Conservation (phyloP, 2,113 vertebrate genomes). For the Morphnarchus princeps region DNA sequence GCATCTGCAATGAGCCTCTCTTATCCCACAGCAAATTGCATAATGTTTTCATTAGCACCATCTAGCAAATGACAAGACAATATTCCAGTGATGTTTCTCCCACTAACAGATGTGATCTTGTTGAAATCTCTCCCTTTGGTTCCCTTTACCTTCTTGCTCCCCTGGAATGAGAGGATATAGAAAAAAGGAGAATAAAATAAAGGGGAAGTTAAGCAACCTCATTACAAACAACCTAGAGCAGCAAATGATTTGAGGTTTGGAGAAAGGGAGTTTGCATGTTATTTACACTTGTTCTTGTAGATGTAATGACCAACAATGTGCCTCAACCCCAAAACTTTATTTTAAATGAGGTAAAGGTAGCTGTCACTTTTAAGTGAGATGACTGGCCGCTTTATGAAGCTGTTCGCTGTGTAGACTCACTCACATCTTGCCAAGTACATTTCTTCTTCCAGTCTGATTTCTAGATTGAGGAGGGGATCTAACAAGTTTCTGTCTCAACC, state of each 20-base stretch:
- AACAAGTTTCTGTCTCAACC: background rate
- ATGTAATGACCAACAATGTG: background rate
- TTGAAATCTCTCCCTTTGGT: constrained; percentile 51
- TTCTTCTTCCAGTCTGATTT: background rate
- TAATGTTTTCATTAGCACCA: constrained; percentile 52
- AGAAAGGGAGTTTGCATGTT: background rate
- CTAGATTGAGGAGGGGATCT: background rate
- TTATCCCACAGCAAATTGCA: constrained; percentile 48
- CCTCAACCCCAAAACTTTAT: background rate
- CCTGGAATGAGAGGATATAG: background rate
- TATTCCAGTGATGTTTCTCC: constrained; percentile 29
- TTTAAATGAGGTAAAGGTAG: background rate
- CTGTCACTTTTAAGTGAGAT: background rate
- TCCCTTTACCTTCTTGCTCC: constrained; percentile 20
- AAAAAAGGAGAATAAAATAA: background rate
- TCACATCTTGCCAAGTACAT: background rate
- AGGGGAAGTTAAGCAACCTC: background rate
- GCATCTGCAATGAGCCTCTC: constrained; percentile 41
- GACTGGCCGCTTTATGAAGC: background rate
- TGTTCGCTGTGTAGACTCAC: background rate
- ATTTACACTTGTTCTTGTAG: background rate
- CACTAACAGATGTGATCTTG: constrained; percentile 46
- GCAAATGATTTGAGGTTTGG: background rate
- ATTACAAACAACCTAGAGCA: background rate
- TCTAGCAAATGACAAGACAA: constrained; percentile 33